Conservation (phyloP, 2,113 vertebrate species). For the Poeciliopsis prolifica region DNA sequence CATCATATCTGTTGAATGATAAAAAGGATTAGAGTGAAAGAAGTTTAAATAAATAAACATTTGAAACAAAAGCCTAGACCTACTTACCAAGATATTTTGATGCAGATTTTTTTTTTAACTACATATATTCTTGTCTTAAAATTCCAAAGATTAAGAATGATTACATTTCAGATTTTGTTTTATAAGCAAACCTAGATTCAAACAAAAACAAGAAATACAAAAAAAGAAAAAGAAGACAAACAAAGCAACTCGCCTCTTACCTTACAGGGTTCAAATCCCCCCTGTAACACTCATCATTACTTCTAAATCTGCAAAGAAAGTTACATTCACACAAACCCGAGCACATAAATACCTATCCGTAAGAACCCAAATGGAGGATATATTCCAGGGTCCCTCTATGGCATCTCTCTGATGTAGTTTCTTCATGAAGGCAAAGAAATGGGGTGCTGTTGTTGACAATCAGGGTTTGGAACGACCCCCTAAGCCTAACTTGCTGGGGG, state of each 20-base stretch:
- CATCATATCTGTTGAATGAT: slow-evolving; percentile 96
- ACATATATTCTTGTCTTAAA: background rate
- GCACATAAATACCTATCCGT: slow-evolving; percentile 99
- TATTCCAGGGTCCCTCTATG: slow-evolving; percentile 98
- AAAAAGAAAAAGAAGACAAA: slow-evolving; percentile 49
- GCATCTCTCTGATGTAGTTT: slow-evolving; percentile 94
- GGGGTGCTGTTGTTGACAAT: slow-evolving; percentile 91
- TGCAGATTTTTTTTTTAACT: background rate
- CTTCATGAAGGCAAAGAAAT: slow-evolving; percentile 95
- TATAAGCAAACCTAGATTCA: slow-evolving; percentile 48
- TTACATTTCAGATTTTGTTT: slow-evolving; percentile 45
- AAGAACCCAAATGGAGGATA: slow-evolving; percentile 99
- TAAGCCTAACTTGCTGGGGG: slow-evolving; percentile 98
- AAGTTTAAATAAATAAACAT: slow-evolving; percentile 26
- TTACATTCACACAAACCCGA: slow-evolving; percentile 99
- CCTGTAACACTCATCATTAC: slow-evolving; percentile 83
- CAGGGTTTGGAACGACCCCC: slow-evolving; percentile 94
- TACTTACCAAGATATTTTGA: slow-evolving; percentile 72
- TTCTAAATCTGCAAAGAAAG: slow-evolving; percentile 92
- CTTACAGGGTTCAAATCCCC: slow-evolving; percentile 88
- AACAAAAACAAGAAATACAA: slow-evolving; percentile 25
- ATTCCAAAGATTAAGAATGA: slow-evolving; percentile 24
- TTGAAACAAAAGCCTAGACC: slow-evolving; percentile 53
- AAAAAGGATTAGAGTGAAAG: slow-evolving; percentile 78
- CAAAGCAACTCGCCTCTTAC: slow-evolving; percentile 88